These are phyloP conservation scores for Globodera ellingtonae DNA, from an alignment of 1,140 invertebrate genomes.

Conservation along the genomic window DNA sequence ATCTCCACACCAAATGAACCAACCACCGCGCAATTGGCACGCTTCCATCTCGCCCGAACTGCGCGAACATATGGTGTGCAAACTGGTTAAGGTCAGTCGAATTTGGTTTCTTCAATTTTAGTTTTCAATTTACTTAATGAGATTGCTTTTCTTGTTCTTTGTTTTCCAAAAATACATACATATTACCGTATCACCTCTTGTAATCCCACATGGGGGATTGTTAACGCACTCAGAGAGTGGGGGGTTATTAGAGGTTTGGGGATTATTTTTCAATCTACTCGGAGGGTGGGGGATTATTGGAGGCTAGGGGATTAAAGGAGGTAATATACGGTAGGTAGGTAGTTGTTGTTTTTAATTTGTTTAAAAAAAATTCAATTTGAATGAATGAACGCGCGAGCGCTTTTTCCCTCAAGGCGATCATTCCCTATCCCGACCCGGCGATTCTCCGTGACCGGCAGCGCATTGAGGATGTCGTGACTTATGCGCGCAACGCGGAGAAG, in stretches of 20 bases:
- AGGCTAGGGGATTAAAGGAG: too few species aligned
- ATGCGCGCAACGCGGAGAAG: constrained; percentile 96
- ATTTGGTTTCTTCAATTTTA: background rate
- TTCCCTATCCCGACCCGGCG: constrained; percentile 89
- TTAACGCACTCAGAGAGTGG: too few species aligned
- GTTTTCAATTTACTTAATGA: background rate
- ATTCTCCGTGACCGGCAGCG: constrained; percentile 84
- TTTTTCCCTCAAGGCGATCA: constrained; percentile 75
- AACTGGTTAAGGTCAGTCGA: constrained; percentile 80
- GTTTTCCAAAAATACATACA: too few species aligned
- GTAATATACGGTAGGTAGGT: too few species aligned
- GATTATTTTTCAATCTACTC: background rate
- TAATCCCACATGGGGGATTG: too few species aligned
- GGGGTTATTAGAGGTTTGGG: too few species aligned
- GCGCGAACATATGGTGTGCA: constrained; percentile 96
- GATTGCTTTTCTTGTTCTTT: background rate
- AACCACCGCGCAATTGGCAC: constrained; percentile 87
- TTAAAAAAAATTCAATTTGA: background rate
- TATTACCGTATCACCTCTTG: too few species aligned
- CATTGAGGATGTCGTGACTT: constrained; percentile 95
- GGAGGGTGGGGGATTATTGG: too few species aligned
- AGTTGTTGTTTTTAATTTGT: too few species aligned
- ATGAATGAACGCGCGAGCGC: too few species aligned
- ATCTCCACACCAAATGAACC: constrained; percentile 56
- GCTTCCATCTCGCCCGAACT: constrained; percentile 91